Evolutionary conservation across 2,113 vertebrate genomes (phyloP), one percentile per base, ranked within the genome.

Genomic region (Paralichthys olivaceus): DNA sequence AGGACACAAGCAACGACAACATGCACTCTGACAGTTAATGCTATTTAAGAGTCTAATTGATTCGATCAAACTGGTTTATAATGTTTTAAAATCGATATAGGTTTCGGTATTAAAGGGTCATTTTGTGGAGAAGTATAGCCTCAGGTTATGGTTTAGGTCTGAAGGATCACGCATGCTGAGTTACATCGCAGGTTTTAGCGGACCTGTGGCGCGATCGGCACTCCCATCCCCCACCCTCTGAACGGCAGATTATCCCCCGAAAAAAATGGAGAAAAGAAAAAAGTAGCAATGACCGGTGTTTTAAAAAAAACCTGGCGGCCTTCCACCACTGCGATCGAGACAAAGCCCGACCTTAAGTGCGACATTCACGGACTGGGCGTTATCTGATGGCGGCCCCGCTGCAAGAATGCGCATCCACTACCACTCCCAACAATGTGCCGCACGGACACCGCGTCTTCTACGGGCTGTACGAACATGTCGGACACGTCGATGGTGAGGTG

Each of bases 351-450:
- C 32, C 7, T 34, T 8, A 34, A 34, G 37, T 13, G 37, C 37
- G 37, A 11, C 56, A 61, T 69, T 76, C 56, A 68, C 7, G 58
- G 66, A 64, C 77, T 47, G 72, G 70, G 53, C 75, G 60, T 69
- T 80, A 83, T 64, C 77, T 34, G 45, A 82, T 63, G 69, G 69
- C 77, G 78, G 34, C 37, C 77, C 59, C 3, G 34, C 51, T 14
- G 32, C 7, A 34, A 7, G 9, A 34, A 9, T 34, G 32, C 32
- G 32, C 37, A 40, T 40, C 37, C 0, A 40, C 37, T 7, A 8
- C 6, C 28, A 20, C 8, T 2, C 40, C 49, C 49, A n/a, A 20
- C 49, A n/a, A 20, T n/a, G 19, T 1, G 17, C 17, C 47, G 17
- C 17, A 20, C 47, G 47, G 47, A 3, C 15, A 19, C 47, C 5